A percentile compares a stretch with the other conserved stretches of the same genome.
phyloP scores from a whole-genome alignment of 2,888 invertebrate species.

The Sinotaia quadrata region DNA sequence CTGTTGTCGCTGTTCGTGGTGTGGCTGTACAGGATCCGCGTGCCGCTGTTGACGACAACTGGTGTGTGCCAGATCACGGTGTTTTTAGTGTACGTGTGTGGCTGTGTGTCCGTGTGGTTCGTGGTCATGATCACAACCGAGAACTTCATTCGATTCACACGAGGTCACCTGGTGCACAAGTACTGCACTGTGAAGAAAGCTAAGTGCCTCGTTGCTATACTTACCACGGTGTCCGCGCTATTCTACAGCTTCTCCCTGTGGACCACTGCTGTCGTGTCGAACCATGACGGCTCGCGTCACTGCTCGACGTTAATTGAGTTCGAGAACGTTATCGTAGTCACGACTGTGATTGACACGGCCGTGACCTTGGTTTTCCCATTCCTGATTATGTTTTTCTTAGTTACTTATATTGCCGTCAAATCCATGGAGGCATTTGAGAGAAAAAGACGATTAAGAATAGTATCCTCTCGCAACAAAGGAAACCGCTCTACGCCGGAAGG shows the following conservation, averaged over 20 bases:
- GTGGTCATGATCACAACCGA: slow-evolving; percentile 36
- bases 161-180: slow-evolving; percentile 34
- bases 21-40: slow-evolving; percentile 60
- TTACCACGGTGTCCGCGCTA: slow-evolving; percentile 31
- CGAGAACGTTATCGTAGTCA: slow-evolving; percentile 18
- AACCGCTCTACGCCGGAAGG: slow-evolving; percentile 26
- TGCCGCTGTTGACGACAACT: slow-evolving; percentile 58
- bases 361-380: slow-evolving; percentile 25
- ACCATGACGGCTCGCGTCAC: slow-evolving; percentile 24
- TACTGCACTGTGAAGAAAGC: slow-evolving; percentile 40
- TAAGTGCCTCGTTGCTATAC: slow-evolving; percentile 19
- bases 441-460: slow-evolving; percentile 13
- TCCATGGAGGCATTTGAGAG: slow-evolving; percentile 23
- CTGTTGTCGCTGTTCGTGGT: slow-evolving; percentile 78
- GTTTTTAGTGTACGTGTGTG: slow-evolving; percentile 36
- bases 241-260: slow-evolving; percentile 47
- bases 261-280: slow-evolving; percentile 37
- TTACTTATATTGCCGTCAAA: slow-evolving; percentile 18
- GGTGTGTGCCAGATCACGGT: slow-evolving; percentile 63
- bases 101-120: slow-evolving; percentile 39
- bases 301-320: slow-evolving; percentile 13
- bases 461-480: not conserved
- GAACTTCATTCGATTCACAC: slow-evolving; percentile 41
- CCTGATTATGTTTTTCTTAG: slow-evolving; percentile 24
- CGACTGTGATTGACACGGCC: slow-evolving; percentile 25